Conservation (phyloP, 2,113 vertebrate species). For the Pterocles orientalis region DNA sequence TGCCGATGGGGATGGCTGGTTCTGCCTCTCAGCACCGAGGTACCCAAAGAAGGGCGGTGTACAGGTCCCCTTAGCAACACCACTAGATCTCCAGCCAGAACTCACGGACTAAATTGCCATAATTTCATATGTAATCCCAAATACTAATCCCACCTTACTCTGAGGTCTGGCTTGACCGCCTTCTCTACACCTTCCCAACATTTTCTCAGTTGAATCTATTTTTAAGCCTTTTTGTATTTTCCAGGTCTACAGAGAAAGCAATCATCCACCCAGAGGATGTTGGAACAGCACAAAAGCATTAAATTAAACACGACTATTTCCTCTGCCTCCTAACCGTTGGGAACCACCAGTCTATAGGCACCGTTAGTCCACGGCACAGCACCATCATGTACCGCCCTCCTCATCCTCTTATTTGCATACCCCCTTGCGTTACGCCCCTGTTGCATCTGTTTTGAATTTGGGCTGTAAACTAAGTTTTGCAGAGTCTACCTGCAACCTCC, state of each 20-base stretch:
- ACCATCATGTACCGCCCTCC: neutral
- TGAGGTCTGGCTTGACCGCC: neutral
- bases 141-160: neutral
- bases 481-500: neutral
- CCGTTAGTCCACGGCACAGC: neutral
- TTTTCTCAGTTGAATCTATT: neutral
- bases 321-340: neutral
- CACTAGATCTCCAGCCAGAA: neutral
- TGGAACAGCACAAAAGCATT: neutral
- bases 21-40: neutral
- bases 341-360: neutral
- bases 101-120: neutral
- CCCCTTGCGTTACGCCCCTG: neutral
- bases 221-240: neutral
- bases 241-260: neutral
- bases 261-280: neutral
- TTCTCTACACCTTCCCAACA: neutral
- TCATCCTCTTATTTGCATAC: neutral
- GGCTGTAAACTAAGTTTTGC: neutral
- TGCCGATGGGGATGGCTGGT: neutral
- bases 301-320: neutral
- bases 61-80: neutral
- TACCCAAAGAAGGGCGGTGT: neutral
- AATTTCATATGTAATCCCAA: neutral
- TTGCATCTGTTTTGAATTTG: neutral